Evolutionary conservation across 2,113 vertebrate species (phyloP).

Genomic region (Alouatta palliata): DNA sequence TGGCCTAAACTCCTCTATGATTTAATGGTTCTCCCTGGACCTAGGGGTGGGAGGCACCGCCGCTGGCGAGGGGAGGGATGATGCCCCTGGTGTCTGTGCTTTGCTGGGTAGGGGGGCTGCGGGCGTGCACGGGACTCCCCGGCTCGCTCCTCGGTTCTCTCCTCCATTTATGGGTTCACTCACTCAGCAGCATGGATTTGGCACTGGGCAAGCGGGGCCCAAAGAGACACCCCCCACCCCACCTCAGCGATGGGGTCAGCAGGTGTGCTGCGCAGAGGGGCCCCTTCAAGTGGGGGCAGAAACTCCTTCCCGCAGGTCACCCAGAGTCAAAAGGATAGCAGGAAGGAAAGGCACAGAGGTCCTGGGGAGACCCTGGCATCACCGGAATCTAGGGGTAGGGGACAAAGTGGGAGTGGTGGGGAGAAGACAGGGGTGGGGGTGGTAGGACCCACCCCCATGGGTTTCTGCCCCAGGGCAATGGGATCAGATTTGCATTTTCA

Average conservation of each 20-base stretch:
- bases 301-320: background rate
- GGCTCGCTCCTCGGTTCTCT: background rate
- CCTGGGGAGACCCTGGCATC: background rate
- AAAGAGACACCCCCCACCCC: background rate
- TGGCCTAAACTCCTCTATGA: background rate
- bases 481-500: too few species aligned
- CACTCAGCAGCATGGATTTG: background rate
- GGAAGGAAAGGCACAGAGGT: background rate
- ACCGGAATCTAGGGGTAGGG: background rate
- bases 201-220: background rate
- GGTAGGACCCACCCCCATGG: background rate
- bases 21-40: background rate
- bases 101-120: too few species aligned
- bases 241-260: background rate
- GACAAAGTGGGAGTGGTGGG: background rate
- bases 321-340: background rate
- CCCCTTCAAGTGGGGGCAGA: background rate
- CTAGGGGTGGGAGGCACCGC: background rate
- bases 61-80: accelerated
- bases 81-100: background rate
- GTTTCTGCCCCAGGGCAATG: background rate
- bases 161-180: background rate
- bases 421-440: background rate
- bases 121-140: accelerated
- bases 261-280: accelerated